phyloP scores from a whole-genome alignment of 2,113 vertebrate species.

The Alethe diademata region DNA sequence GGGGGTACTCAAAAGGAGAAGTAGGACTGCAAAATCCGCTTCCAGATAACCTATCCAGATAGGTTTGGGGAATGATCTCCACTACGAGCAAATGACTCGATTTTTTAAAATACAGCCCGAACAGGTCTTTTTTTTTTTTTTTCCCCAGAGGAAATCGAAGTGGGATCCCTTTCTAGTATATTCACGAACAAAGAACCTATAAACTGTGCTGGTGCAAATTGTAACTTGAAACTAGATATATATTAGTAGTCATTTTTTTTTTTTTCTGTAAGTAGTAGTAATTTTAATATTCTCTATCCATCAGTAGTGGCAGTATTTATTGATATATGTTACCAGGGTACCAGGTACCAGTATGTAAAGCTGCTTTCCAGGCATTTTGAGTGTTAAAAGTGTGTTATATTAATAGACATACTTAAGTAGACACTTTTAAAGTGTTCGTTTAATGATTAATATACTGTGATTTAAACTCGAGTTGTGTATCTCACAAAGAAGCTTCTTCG shows the following conservation, averaged over 20 bases:
- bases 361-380: background rate
- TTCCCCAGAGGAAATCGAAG: fast-evolving
- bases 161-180: fast-evolving
- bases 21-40: background rate
- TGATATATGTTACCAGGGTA: background rate
- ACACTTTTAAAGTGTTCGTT: fast-evolving
- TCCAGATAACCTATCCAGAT: background rate
- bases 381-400: background rate
- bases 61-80: background rate
- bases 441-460: fast-evolving
- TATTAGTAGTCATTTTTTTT: background rate
- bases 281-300: background rate
- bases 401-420: background rate
- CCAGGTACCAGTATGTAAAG: background rate
- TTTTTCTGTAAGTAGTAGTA: no score
- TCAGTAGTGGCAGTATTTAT: background rate
- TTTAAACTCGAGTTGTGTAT: background rate
- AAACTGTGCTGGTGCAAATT: background rate
- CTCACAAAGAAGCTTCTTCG: background rate
- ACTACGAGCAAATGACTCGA: fast-evolving
- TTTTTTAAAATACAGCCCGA: background rate
- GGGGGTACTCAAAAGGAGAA: background rate
- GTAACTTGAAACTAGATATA: background rate
- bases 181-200: fast-evolving
- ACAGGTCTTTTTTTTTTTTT: fast-evolving